Percentiles rank a stretch among this genome's conserved stretches.
phyloP scores from a whole-genome alignment of 2,113 vertebrate genomes.

The Pachycephala philippinensis region DNA sequence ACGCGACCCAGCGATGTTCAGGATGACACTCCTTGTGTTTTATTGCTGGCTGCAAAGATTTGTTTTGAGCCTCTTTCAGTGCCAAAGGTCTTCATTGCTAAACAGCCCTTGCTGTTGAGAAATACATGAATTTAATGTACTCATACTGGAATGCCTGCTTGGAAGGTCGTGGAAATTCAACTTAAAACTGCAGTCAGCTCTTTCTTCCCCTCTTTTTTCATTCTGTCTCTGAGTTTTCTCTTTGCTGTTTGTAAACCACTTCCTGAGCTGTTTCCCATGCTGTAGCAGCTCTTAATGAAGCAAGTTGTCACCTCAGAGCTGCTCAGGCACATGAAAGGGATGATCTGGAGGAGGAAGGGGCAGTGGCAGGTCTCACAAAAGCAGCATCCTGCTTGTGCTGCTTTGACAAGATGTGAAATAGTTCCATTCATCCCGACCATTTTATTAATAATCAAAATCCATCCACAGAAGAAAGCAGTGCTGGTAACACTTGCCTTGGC shows the following conservation, averaged over 20 bases:
- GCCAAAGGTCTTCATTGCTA: constrained; percentile 43
- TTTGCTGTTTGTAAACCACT: background rate
- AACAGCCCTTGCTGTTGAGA: constrained; percentile 38
- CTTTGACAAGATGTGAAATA: constrained; percentile 7
- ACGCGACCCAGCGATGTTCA: background rate
- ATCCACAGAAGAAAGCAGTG: background rate
- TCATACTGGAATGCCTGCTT: background rate
- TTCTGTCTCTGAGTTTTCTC: background rate
- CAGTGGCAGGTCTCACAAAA: background rate
- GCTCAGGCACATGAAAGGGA: constrained; percentile 15
- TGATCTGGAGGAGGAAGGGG: background rate
- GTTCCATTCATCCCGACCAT: background rate
- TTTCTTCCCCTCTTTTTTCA: background rate
- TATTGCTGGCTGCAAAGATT: background rate
- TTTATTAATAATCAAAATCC: background rate
- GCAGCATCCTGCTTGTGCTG: background rate
- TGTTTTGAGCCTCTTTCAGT: constrained; percentile 5
- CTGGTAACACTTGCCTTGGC: background rate
- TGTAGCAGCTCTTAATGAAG: background rate
- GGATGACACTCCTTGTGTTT: background rate
- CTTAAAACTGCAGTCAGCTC: background rate
- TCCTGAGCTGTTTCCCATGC: background rate
- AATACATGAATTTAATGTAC: background rate
- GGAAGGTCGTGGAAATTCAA: background rate
- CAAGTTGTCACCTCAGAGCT: background rate